A percentile compares a stretch with the other conserved stretches of the same genome.
Conservation (phyloP, 2,888 invertebrate genomes). For the Molorchus minor region DNA sequence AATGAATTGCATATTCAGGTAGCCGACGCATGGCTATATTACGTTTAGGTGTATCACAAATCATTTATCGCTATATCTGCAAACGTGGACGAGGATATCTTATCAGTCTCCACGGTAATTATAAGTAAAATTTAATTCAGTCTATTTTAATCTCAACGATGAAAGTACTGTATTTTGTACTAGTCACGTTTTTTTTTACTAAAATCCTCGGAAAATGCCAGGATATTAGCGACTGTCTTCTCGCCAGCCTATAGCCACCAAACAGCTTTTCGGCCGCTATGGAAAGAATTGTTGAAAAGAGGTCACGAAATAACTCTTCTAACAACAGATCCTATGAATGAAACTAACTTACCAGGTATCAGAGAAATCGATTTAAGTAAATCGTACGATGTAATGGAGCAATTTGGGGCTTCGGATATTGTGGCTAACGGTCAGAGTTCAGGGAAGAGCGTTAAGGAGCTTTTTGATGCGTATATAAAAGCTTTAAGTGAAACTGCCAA, state of each 20-base stretch:
- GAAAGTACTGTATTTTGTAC: background rate
- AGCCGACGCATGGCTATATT: too few species aligned
- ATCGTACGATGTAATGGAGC: constrained; percentile 34
- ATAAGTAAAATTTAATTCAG: too few species aligned
- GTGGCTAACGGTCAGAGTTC: background rate
- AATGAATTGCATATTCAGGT: too few species aligned
- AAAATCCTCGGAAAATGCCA: constrained; percentile 19
- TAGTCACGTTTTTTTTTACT: background rate
- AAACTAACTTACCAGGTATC: constrained; percentile 20
- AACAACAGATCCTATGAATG: constrained; percentile 42
- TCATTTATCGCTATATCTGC: too few species aligned
- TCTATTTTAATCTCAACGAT: background rate
- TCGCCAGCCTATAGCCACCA: constrained; percentile 44
- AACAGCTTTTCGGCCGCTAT: constrained; percentile 38
- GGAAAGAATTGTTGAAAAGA: constrained; percentile 37
- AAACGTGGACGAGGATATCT: too few species aligned
- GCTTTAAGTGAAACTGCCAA: constrained; percentile 32
- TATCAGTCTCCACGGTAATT: too few species aligned
- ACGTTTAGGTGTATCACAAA: too few species aligned
- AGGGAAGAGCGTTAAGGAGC: background rate
- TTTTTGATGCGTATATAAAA: constrained; percentile 10
- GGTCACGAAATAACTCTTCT: constrained; percentile 40
- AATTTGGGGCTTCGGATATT: constrained; percentile 26
- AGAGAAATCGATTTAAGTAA: constrained; percentile 38
- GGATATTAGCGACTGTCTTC: constrained; percentile 35